A percentile compares a stretch with the other conserved stretches of the same genome.
These are phyloP conservation scores for Saxicola maurus DNA, from an alignment of 2,797 vertebrate species.

Conservation along the genomic window DNA sequence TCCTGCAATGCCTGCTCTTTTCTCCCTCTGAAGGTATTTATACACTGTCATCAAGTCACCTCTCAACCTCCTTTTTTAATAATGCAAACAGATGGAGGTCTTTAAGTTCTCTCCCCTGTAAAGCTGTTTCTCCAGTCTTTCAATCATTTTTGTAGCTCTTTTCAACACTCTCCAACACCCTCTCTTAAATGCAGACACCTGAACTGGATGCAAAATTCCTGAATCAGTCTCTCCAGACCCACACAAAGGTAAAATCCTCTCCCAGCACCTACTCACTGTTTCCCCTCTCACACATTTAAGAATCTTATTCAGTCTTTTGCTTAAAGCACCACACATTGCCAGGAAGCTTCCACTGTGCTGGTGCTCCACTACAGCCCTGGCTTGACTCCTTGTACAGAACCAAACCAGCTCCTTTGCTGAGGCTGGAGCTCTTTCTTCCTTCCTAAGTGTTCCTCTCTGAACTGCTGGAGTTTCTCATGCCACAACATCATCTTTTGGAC, in stretches of 20 bases:
- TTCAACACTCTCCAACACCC: not conserved
- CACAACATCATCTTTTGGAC: not conserved
- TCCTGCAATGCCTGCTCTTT: not conserved
- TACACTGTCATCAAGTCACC: slow-evolving; percentile 31
- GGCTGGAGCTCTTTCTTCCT: not conserved
- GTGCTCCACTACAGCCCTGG: not conserved
- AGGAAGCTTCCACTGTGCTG: not conserved
- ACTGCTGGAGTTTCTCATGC: not conserved
- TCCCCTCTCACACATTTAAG: not conserved
- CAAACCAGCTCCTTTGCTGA: not conserved
- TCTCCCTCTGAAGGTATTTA: not conserved
- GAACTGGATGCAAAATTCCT: not conserved
- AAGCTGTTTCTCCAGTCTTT: not conserved
- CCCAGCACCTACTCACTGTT: not conserved
- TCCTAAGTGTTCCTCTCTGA: not conserved
- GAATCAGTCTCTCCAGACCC: not conserved
- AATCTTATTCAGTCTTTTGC: not conserved
- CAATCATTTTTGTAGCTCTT: slow-evolving; percentile 30
- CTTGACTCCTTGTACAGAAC: not conserved
- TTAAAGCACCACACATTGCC: not conserved
- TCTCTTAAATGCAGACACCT: not conserved
- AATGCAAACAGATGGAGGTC: slow-evolving; percentile 38
- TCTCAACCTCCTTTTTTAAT: slow-evolving; percentile 21
- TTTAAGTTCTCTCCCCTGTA: not conserved
- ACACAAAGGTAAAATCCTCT: not conserved